These are phyloP conservation scores for Barypeithes pellucidus DNA, from an alignment of 2,888 invertebrate genomes.

Conservation along the genomic window DNA sequence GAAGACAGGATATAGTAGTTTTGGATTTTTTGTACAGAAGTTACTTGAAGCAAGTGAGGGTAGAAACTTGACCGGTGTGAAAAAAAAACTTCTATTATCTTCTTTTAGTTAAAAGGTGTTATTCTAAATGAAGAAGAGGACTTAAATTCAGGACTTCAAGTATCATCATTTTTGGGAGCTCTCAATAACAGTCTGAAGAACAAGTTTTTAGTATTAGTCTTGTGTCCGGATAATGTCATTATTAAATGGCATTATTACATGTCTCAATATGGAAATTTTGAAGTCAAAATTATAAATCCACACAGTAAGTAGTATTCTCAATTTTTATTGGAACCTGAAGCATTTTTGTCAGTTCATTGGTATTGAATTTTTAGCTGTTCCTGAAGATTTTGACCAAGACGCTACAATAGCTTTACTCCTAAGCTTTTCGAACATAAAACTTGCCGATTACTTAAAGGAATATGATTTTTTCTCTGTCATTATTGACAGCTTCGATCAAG, in stretches of 20 bases:
- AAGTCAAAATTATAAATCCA: conserved; percentile 55
- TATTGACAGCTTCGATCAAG: conserved; percentile 63
- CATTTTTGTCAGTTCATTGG: neutral
- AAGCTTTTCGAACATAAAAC: conserved; percentile 60
- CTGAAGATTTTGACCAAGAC: conserved; percentile 53
- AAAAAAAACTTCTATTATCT: neutral
- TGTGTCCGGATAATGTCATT: conserved; percentile 58
- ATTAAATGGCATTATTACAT: conserved; percentile 63
- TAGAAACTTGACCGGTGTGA: neutral
- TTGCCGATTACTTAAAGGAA: conserved; percentile 57
- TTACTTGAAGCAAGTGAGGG: conserved; percentile 60
- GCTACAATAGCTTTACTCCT: conserved; percentile 57
- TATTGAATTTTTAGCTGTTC: conserved; percentile 51
- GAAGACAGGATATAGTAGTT: conserved; percentile 60
- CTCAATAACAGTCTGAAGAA: conserved; percentile 50
- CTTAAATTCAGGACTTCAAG: conserved; percentile 62
- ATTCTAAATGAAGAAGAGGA: conserved; percentile 65
- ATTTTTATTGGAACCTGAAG: neutral
- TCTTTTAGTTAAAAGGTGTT: conserved; percentile 63
- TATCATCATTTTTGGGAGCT: conserved; percentile 62
- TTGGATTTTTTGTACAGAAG: conserved; percentile 63
- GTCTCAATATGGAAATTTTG: conserved; percentile 57
- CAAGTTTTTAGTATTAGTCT: conserved; percentile 58
- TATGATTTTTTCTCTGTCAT: conserved; percentile 61
- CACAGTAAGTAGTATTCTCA: conserved; percentile 11